Evolutionary conservation across 2,113 vertebrate species (phyloP).

Genomic region (Hippolais icterina): DNA sequence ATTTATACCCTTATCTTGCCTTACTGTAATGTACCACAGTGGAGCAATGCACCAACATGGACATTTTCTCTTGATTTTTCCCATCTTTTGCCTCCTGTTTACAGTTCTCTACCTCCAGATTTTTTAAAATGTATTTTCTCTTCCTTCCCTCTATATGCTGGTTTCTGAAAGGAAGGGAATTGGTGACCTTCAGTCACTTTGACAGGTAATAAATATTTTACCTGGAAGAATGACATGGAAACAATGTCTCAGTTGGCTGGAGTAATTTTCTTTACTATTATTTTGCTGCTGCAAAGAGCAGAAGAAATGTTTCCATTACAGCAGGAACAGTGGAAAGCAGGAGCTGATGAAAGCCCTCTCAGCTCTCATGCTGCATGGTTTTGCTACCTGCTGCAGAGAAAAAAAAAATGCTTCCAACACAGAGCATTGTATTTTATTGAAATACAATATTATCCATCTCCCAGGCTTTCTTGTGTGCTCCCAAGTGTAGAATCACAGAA

Average conservation of each 20-base stretch:
- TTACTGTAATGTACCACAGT: not conserved
- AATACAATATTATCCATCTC: not conserved
- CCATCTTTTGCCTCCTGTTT: not conserved
- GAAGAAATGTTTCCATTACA: conserved; percentile 18
- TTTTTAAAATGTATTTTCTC: not conserved
- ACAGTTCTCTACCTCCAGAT: not conserved
- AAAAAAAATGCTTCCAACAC: not conserved
- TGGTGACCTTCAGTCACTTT: not conserved
- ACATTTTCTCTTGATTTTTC: not conserved
- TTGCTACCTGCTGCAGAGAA: not conserved
- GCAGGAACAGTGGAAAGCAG: not conserved
- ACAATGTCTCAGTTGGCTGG: not conserved
- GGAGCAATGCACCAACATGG: not conserved
- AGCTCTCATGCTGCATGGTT: not conserved
- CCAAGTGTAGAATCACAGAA: not conserved
- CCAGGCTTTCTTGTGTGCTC: not conserved
- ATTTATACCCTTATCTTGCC: not conserved
- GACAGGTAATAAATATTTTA: conserved; percentile 40
- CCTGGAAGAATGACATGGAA: not conserved
- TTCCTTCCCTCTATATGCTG: not conserved
- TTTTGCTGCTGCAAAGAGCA: conserved; percentile 5
- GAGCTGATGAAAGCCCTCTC: not conserved
- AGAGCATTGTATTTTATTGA: not conserved
- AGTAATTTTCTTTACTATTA: conserved; percentile 11
- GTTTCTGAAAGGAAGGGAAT: not conserved